Conservation (phyloP, 1,140 invertebrate genomes). For the Trichomalopsis sarcophagae region DNA sequence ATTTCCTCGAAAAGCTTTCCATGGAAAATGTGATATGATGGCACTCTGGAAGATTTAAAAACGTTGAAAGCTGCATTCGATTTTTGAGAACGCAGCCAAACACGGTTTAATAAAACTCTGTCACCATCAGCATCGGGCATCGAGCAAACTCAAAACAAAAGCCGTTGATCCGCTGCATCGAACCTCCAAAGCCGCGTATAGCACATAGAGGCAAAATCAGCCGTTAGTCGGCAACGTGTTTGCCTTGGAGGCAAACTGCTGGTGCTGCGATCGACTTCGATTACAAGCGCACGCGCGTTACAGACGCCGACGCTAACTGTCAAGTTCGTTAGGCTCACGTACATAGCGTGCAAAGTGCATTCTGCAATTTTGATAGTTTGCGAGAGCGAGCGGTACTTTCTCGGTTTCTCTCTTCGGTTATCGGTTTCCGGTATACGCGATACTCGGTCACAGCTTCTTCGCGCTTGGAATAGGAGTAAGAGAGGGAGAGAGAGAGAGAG, state of each 20-base stretch:
- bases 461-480: not conserved
- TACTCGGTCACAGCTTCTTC: not conserved
- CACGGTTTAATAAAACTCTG: not conserved
- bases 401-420: not conserved
- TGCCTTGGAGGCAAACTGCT: not conserved
- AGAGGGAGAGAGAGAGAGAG: no score
- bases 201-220: no score
- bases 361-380: conserved; percentile 35
- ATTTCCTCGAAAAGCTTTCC: no score
- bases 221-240: not conserved
- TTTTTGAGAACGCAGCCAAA: not conserved
- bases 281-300: not conserved
- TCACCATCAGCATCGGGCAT: not conserved
- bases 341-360: conserved; percentile 16
- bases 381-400: not conserved
- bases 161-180: no score
- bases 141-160: no score
- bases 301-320: not conserved
- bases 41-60: no score
- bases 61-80: no score
- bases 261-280: not conserved
- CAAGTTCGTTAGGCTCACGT: conserved; percentile 14
- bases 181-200: not conserved
- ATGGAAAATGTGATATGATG: no score
- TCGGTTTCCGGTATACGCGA: conserved; percentile 1